Evolutionary conservation across 2,888 invertebrate genomes (phyloP).

Genomic region (Adelphocoris suturalis): DNA sequence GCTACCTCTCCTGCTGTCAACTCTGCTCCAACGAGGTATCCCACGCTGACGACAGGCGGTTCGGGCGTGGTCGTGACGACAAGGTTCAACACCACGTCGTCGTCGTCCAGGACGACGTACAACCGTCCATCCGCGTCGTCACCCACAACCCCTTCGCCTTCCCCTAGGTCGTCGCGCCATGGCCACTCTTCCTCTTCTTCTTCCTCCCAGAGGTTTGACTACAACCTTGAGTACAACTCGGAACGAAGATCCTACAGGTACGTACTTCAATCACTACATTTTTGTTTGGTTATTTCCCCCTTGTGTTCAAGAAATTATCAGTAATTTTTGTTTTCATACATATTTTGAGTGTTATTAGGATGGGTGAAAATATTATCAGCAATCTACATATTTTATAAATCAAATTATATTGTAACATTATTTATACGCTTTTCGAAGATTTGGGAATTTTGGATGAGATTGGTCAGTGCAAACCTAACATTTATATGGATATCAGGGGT

Average conservation of each 20-base stretch:
- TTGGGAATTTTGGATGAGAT: too few relatives aligned
- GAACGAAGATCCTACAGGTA: conserved; percentile 64
- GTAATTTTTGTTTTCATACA: too few relatives aligned
- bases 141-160: conserved; percentile 54
- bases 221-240: conserved; percentile 71
- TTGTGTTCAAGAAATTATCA: too few relatives aligned
- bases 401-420: too few relatives aligned
- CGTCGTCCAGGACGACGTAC: conserved; percentile 54
- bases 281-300: too few relatives aligned
- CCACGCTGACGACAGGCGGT: conserved; percentile 68
- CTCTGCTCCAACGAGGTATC: conserved; percentile 62
- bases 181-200: conserved; percentile 56
- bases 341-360: too few relatives aligned
- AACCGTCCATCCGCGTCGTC: conserved; percentile 58
- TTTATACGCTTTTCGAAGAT: too few relatives aligned
- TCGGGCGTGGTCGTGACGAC: conserved; percentile 61
- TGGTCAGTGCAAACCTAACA: too few relatives aligned
- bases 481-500: too few relatives aligned
- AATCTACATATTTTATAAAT: too few relatives aligned
- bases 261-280: background rate
- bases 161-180: conserved; percentile 52
- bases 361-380: too few relatives aligned
- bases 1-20: conserved; percentile 69
- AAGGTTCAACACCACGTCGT: conserved; percentile 52
- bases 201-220: conserved; percentile 73